phyloP scores from a whole-genome alignment of 2,113 vertebrate genomes.

The Nesoenas mayeri region DNA sequence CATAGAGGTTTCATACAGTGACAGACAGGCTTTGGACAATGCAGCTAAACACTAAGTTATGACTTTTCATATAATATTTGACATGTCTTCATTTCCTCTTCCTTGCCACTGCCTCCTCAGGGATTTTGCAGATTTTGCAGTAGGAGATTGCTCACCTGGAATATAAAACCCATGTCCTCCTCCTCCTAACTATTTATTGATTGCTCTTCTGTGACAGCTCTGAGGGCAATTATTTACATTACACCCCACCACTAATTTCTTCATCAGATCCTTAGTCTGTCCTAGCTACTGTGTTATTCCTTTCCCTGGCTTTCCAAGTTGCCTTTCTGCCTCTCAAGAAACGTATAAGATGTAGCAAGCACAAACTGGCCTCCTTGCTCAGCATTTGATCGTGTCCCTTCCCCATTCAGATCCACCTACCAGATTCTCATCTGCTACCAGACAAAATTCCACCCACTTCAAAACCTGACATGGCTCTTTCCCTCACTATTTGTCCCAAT shows the following conservation, averaged over 20 bases:
- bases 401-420: neutral
- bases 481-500: neutral
- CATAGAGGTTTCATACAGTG: neutral
- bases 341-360: accelerated
- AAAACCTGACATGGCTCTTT: neutral
- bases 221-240: neutral
- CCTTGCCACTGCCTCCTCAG: neutral
- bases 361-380: neutral
- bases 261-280: neutral
- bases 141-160: conserved; percentile 16
- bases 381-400: neutral
- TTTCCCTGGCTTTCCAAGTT: neutral
- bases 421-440: neutral
- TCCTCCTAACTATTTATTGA: neutral
- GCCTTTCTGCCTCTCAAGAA: neutral
- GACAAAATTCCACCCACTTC: neutral
- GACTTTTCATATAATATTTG: neutral
- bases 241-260: neutral
- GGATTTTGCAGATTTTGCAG: neutral
- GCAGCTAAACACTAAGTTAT: neutral
- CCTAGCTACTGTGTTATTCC: neutral
- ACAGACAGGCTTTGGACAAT: neutral
- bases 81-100: conserved; percentile 38
- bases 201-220: neutral
- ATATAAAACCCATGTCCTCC: neutral